Evolutionary conservation across 2,797 vertebrate species (phyloP).

Genomic region (Xiphorhynchus erythropygius): DNA sequence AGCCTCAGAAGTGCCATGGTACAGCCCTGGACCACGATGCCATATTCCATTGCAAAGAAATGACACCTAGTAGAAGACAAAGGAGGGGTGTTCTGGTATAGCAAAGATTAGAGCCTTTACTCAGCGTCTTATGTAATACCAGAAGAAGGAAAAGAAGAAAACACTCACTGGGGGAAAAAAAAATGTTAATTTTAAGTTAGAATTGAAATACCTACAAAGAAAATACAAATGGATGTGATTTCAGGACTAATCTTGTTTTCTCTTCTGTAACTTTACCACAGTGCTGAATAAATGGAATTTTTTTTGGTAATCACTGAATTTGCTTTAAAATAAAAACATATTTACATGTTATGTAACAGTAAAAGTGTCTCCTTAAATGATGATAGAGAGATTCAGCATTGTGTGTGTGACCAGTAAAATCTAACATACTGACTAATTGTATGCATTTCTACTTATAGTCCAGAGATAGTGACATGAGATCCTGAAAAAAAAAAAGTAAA

Average conservation of each 20-base stretch:
- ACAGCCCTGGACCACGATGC: not conserved
- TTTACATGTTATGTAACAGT: not conserved
- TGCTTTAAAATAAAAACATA: not conserved
- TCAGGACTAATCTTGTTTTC: not conserved
- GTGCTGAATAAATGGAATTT: not conserved
- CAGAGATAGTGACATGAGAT: not conserved
- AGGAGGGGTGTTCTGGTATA: not conserved
- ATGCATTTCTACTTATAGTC: not conserved
- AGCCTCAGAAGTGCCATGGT: not conserved
- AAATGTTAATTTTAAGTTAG: not conserved
- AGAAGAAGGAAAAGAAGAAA: not conserved
- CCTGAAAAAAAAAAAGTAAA: not conserved
- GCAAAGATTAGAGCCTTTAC: not conserved
- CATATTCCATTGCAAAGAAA: not conserved
- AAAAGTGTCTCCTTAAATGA: not conserved
- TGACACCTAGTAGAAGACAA: not conserved
- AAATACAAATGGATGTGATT: not conserved
- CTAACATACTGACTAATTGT: not conserved
- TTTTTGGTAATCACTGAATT: not conserved
- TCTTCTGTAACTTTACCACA: not conserved
- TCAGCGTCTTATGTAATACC: not conserved
- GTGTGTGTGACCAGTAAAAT: not conserved
- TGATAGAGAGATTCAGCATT: not conserved
- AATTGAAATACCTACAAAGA: not conserved
- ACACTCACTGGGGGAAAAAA: fast-evolving